phyloP scores from a whole-genome alignment of 2,888 invertebrate genomes.

The Brachylomia viminalis region DNA sequence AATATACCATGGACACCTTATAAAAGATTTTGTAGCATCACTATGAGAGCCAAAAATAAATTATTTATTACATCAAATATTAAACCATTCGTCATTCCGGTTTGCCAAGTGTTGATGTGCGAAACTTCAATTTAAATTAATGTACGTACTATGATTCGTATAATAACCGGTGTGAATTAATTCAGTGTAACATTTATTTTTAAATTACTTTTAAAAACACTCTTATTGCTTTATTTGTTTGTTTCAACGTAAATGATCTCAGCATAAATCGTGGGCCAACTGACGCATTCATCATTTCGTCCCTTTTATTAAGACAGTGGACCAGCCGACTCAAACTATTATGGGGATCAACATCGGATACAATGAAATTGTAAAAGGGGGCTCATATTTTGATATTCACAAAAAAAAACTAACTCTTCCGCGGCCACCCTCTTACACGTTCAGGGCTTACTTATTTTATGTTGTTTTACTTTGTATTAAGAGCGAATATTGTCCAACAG shows the following conservation, averaged over 20 bases:
- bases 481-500: slow-evolving; percentile 79
- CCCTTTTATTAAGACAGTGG: slow-evolving; percentile 87
- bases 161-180: slow-evolving; percentile 55
- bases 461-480: slow-evolving; percentile 76
- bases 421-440: slow-evolving; percentile 75
- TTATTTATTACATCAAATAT: slow-evolving; percentile 43
- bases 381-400: slow-evolving; percentile 90
- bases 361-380: slow-evolving; percentile 90
- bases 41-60: slow-evolving; percentile 3
- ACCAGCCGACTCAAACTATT: slow-evolving; percentile 88
- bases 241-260: slow-evolving; percentile 59
- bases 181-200: slow-evolving; percentile 55
- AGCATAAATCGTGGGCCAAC: slow-evolving; percentile 70
- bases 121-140: slow-evolving; percentile 66
- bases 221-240: slow-evolving; percentile 56
- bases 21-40: slow-evolving; percentile 10
- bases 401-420: slow-evolving; percentile 90
- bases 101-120: slow-evolving; percentile 66
- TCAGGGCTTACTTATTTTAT: slow-evolving; percentile 67
- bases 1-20: slow-evolving; percentile 7
- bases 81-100: slow-evolving; percentile 64
- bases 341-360: slow-evolving; percentile 89
- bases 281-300: slow-evolving; percentile 80
- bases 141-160: slow-evolving; percentile 61
- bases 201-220: slow-evolving; percentile 47